Base-by-base conservation (phyloP, 1,140 invertebrate species). In the Lordiphosa mommai region DNA sequence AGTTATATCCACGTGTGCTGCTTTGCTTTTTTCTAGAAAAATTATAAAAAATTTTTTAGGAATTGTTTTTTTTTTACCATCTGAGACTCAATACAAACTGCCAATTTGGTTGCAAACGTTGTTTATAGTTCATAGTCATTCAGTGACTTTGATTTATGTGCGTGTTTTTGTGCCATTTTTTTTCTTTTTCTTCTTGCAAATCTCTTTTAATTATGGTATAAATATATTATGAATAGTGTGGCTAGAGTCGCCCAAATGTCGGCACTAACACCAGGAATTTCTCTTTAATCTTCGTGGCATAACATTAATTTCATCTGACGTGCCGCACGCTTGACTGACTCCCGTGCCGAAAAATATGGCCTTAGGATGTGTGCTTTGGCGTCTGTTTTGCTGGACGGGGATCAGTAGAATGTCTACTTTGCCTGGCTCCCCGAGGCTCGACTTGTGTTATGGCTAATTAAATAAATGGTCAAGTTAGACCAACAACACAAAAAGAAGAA, bases 141-240 rank as follows among this genome's bases (percentile, higher is more conserved):
- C 20, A 5, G 12, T 43, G 40, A 17, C 40, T 43, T 29, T 43
- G 20, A 43, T 43, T 43, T 29, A 43, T 43, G 10, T 12, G 5
- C 20, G n/a, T 41, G 12, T 13, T 12, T 41, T 23, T 41, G n/a
- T 37, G 2, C 0, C 13, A 5, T 2, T 36, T 36, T 40, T 3
- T 20, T 20, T 40, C 9, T 17, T 46, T 38, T 14, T 17, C n/a
- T n/a, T n/a, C n/a, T 5, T 10, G 41, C 27, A 55, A 68, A 73
- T 80, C 53, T 33, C 68, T 57, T 52, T 80, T 71, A 82, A 71
- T 80, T 82, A 74, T 80, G 59, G 47, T 57, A 34, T 37, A 50
- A 59, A 73, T 61, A 53, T 63, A 66, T 77, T 77, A 77, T 72
- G 67, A 63, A 71, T 51, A 12, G 61, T 33, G 27, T 23, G 20